Evolutionary conservation across 2,113 vertebrate genomes (phyloP), one percentile per base, ranked within the genome.

Genomic region (Scolopax mira): DNA sequence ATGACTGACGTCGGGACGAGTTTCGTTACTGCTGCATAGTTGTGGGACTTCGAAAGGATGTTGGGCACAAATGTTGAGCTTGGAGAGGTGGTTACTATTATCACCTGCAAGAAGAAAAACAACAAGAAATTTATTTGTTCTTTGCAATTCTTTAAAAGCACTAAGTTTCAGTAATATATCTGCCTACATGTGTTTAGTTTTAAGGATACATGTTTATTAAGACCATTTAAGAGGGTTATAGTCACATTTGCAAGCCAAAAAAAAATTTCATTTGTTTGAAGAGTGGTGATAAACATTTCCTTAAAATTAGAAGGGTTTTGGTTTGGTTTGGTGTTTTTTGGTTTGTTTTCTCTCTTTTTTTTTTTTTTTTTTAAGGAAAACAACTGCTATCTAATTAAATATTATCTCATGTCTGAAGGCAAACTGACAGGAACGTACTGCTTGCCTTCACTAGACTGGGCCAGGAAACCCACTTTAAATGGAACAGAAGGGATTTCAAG

Each of bases 41-140:
- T 99, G 98, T 99, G 99, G n/a, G 99, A 99, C 98, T 99, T 99
- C 46, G 99, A 99, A 93, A 99, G 98, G 97, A 99, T 99, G 98
- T 99, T 99, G 93, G 99, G 99, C 65, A 99, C 99, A 62, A 99
- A 99, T 84, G 98, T 99, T 88, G 99, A 99, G 96, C 99, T 99
- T 54, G 99, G 99, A 92, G 99, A 99, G 18, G 99, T 99, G 11
- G 99, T 99, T 88, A 99, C 99, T 85, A 99, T 99, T 92, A 99
- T 99, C 83, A 99, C 99, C 99, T 99, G 98, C 48, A 70, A 69
- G 70, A 93, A 74, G 14, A 80, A 7, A 84, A 66, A 88, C n/a
- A 89, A 77, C 3, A 75, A 88, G 89, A 79, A 96, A 92, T 87
- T 33, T 85, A 96, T 93, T 95, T 95, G 97, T 93, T 86, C 96